Evolutionary conservation across 2,888 invertebrate genomes (phyloP).

Genomic region (Lasioglossum calceatum): DNA sequence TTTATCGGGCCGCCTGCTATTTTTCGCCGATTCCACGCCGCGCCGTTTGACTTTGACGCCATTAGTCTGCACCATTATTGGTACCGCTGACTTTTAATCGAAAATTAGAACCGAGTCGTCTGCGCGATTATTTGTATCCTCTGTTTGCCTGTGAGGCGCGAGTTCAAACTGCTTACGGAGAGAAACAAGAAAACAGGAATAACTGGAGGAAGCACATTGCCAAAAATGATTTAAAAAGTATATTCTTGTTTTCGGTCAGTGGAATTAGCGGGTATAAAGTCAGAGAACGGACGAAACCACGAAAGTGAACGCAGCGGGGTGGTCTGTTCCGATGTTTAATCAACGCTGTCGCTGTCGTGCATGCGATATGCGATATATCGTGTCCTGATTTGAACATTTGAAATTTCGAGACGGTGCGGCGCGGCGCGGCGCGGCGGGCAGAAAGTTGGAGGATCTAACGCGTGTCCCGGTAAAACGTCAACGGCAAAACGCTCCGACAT

Average conservation of each 20-base stretch:
- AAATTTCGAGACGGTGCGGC: not conserved
- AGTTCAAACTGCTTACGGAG: not conserved
- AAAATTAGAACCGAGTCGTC: not conserved
- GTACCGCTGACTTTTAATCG: not conserved
- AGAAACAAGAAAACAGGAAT: no score
- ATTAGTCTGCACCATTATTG: not conserved
- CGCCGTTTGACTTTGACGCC: not conserved
- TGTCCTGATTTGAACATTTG: not conserved
- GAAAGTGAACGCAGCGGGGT: not conserved
- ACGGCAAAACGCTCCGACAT: not conserved
- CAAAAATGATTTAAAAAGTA: not conserved
- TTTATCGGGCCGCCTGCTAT: slow-evolving; percentile 7
- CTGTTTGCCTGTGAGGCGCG: not conserved
- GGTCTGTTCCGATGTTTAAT: not conserved
- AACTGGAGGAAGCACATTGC: no score
- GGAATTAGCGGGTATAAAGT: not conserved
- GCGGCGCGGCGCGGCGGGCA: not conserved
- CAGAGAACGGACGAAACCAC: not conserved
- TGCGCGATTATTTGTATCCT: not conserved
- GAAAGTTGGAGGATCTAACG: not conserved
- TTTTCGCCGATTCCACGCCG: not conserved
- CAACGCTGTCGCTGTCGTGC: not conserved
- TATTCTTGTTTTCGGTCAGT: not conserved
- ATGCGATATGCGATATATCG: not conserved
- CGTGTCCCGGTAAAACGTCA: not conserved